Base-by-base conservation (phyloP, 1,140 invertebrate species). In the Neuroterus valhalla region DNA sequence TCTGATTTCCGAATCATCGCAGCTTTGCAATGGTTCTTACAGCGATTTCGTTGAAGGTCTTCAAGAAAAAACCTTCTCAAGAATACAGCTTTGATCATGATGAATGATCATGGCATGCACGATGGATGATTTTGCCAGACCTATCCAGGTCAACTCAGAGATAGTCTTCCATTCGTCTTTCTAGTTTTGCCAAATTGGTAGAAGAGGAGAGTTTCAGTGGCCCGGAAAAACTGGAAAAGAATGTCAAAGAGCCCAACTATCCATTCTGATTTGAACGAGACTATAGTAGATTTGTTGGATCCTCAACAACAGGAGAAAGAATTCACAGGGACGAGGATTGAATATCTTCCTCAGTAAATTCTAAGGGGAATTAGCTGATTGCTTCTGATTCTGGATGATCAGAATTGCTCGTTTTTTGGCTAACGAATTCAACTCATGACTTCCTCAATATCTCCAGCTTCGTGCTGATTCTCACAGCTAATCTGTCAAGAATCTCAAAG, bases 321-420 rank as follows among this genome's bases (percentile, higher is more conserved):
- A 1, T 43, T 67, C 0, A 46, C 91, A 3, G 78, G 78, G 44
- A 46, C 77, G 67, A 78, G 82, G 3, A 77, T 71, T 2, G 81
- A 75, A 38, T 14, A 48, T 23, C 12, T 48, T n/a, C 48, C 66
- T 3, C 52, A 73, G 52, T 82, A 66, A 2, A 26, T 90, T 44
- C 85, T 90, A 0, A 90, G 93, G 62, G 93, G 95, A 2, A 94
- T 96, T 15, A 97, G 96, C 85, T 91, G 96, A 68, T 96, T 97
- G 82, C 84, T 93, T 3, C 91, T 93, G 0, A 92, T 97, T 50
- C 92, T 94, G 10, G 88, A 86, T 10, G 92, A 94, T 76, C 81
- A 86, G 15, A 74, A 86, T 2, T 84, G 88, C n/a, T 81, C 79
- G 86, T 92, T 6, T 87, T 91, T 46, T 92, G 92, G 92, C 81